Conservation (phyloP, 2,797 vertebrate genomes). For the Peromyscus eremicus region DNA sequence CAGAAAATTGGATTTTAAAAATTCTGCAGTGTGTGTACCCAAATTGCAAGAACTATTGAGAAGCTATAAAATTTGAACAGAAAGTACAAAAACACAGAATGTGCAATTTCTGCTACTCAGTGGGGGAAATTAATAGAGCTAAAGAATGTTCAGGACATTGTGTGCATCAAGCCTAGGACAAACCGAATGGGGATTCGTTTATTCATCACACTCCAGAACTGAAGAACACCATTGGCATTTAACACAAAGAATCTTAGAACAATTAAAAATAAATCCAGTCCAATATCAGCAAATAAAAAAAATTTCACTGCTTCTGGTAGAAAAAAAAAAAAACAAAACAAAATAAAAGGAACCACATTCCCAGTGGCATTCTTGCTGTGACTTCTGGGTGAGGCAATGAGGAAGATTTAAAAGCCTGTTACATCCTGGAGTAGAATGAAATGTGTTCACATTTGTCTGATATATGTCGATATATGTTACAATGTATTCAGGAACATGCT, state of each 20-base stretch:
- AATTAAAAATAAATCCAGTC: slow-evolving; percentile 27
- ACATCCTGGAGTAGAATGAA: background rate
- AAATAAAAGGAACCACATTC: background rate
- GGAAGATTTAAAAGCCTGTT: background rate
- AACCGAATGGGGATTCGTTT: background rate
- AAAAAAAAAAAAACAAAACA: background rate
- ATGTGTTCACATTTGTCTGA: background rate
- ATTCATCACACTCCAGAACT: slow-evolving; percentile 39
- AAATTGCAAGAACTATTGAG: slow-evolving; percentile 56
- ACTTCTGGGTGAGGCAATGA: background rate
- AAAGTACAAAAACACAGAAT: slow-evolving; percentile 68
- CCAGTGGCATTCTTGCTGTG: background rate
- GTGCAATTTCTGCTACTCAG: slow-evolving; percentile 55
- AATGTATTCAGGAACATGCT: background rate
- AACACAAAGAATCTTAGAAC: slow-evolving; percentile 9
- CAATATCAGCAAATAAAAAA: background rate
- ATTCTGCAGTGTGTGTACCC: slow-evolving; percentile 40
- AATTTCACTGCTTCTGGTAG: background rate
- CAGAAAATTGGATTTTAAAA: slow-evolving; percentile 33
- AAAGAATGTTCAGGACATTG: slow-evolving; percentile 43
- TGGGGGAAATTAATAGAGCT: slow-evolving; percentile 29
- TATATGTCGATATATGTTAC: background rate
- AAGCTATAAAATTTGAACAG: slow-evolving; percentile 70
- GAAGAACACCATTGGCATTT: slow-evolving; percentile 44
- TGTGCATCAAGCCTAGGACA: background rate